Evolutionary conservation across 64 coral and sea anemone genomes (phyloP).

Genomic region (Catalaphyllia jardinei): DNA sequence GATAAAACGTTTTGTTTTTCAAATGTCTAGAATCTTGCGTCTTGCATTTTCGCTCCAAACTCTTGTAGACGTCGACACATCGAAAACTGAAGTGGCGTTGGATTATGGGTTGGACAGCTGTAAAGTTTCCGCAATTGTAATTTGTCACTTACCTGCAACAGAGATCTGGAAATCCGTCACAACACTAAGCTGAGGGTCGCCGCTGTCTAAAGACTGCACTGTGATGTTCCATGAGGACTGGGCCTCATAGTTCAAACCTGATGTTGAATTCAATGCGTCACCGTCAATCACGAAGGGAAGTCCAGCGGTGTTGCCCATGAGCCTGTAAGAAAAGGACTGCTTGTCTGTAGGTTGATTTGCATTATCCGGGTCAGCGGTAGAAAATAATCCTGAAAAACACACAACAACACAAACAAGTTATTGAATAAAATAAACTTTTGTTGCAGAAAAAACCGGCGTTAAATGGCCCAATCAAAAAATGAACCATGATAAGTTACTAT

Average conservation of each 20-base stretch:
- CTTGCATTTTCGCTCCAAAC: too few relatives aligned
- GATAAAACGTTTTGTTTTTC: too few relatives aligned
- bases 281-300: slow-evolving; percentile 76
- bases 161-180: slow-evolving; percentile 57
- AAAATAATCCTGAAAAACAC: slow-evolving; percentile 53
- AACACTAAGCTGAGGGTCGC: slow-evolving; percentile 50
- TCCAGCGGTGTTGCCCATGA: slow-evolving; percentile 37
- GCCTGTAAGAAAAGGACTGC: slow-evolving; percentile 67
- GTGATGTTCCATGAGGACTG: slow-evolving; percentile 60
- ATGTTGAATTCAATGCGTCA: slow-evolving; percentile 68
- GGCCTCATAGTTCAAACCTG: slow-evolving; percentile 66
- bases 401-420: neutral
- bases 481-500: too few relatives aligned
- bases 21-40: too few relatives aligned
- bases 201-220: slow-evolving; percentile 54
- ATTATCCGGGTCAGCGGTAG: slow-evolving; percentile 84
- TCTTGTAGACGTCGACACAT: too few relatives aligned
- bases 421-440: too few relatives aligned
- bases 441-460: too few relatives aligned
- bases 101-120: too few relatives aligned
- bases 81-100: too few relatives aligned
- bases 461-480: too few relatives aligned
- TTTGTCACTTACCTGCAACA: slow-evolving; percentile 44
- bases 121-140: neutral
- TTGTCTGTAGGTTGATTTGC: slow-evolving; percentile 43